These are phyloP conservation scores for Carabus problematicus DNA, from an alignment of 2,888 invertebrate genomes.

Conservation along the genomic window DNA sequence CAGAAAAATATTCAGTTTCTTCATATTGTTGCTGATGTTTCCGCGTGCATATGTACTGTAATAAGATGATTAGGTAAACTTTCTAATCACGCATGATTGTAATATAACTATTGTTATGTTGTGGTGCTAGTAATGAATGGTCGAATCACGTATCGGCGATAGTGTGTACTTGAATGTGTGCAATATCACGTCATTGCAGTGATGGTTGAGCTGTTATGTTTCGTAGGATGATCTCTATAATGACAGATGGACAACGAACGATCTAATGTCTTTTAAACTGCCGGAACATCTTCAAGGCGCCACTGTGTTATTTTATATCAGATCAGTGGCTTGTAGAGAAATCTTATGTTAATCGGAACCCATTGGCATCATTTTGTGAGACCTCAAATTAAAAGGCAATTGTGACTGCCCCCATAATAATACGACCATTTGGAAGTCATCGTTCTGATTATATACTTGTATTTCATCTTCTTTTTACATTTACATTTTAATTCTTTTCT, in stretches of 20 bases:
- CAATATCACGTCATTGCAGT: too few species aligned
- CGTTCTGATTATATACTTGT: slow-evolving; percentile 31
- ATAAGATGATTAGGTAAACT: too few species aligned
- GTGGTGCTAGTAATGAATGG: too few species aligned
- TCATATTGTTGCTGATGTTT: too few species aligned
- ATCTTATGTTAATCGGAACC: slow-evolving; percentile 16
- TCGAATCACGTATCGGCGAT: too few species aligned
- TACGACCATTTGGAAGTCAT: slow-evolving; percentile 12
- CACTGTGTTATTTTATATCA: slow-evolving; percentile 18
- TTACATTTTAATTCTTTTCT: slow-evolving; percentile 1
- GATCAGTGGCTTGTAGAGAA: neutral
- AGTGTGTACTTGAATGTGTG: too few species aligned
- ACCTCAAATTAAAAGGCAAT: slow-evolving; percentile 39
- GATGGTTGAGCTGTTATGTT: too few species aligned
- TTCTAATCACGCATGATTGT: too few species aligned
- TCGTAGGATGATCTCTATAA: neutral
- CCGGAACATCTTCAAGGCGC: neutral
- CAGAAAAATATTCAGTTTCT: too few species aligned
- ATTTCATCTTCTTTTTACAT: neutral
- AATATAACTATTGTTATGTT: too few species aligned
- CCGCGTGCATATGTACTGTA: too few species aligned
- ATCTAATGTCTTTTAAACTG: slow-evolving; percentile 30
- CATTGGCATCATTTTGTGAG: slow-evolving; percentile 29
- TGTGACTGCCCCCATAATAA: slow-evolving; percentile 28
- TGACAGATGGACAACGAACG: slow-evolving; percentile 25